Evolutionary conservation across 2,113 vertebrate species (phyloP).

Genomic region (Alexandromys fortis): DNA sequence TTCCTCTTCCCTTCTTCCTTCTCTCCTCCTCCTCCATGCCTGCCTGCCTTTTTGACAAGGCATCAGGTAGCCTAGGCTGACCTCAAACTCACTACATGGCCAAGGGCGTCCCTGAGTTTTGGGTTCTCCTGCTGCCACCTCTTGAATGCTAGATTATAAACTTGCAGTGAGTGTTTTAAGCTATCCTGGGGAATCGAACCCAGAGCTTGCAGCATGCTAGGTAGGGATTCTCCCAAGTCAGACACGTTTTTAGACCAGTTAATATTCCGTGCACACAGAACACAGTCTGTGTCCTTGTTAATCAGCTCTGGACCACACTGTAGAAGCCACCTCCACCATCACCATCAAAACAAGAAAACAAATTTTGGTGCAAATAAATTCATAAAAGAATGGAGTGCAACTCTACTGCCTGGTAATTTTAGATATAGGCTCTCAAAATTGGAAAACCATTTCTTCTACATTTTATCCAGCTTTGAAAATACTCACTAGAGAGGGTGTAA

Average conservation of each 20-base stretch:
- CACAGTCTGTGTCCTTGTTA: not conserved
- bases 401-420: not conserved
- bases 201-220: too few relatives aligned
- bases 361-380: not conserved
- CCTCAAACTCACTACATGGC: not conserved
- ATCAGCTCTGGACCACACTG: accelerated
- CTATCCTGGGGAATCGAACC: not conserved
- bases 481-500: not conserved
- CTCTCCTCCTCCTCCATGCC: not conserved
- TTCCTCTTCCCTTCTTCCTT: not conserved
- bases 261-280: too few relatives aligned
- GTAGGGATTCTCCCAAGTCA: not conserved
- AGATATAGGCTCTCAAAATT: not conserved
- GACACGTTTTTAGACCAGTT: not conserved
- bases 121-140: not conserved
- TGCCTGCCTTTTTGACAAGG: not conserved
- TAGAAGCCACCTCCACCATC: not conserved
- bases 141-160: not conserved
- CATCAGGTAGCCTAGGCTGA: not conserved
- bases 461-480: not conserved
- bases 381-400: too few relatives aligned
- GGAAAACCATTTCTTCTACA: not conserved
- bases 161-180: not conserved
- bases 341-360: not conserved
- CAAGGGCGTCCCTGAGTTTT: not conserved